A percentile compares a stretch with the other conserved stretches of the same genome.
phyloP scores from a whole-genome alignment of 2,113 vertebrate genomes.

The Forbesichthys agassizii region DNA sequence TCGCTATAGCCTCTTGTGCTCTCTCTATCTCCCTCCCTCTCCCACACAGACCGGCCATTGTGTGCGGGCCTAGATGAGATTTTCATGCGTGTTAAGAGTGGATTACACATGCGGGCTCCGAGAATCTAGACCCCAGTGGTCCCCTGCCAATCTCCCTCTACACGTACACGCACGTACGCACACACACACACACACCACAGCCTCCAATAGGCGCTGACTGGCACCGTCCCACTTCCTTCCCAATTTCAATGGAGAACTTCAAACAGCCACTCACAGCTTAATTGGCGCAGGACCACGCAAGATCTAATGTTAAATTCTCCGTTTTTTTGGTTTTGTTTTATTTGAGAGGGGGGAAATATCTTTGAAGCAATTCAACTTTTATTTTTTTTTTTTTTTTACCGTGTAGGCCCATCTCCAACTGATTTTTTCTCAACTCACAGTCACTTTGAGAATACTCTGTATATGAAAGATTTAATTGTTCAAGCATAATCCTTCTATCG shows the following conservation, averaged over 20 bases:
- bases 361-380: too few species aligned
- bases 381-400: too few species aligned
- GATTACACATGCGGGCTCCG: conserved; percentile 77
- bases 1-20: conserved; percentile 15
- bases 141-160: conserved; percentile 7
- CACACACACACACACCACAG: background rate
- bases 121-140: conserved; percentile 74
- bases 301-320: conserved; percentile 58
- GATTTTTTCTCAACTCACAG: too few species aligned
- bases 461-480: conserved; percentile 62
- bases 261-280: conserved; percentile 60
- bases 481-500: conserved; percentile 61
- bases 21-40: conserved; percentile 24
- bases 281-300: conserved; percentile 55
- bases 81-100: conserved; percentile 79
- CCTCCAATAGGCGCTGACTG: background rate
- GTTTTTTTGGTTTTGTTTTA: background rate
- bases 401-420: too few species aligned
- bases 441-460: conserved; percentile 15
- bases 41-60: conserved; percentile 75
- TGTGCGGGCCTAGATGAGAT: conserved; percentile 78
- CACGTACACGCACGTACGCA: too few species aligned
- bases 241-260: conserved; percentile 58
- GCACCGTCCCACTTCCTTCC: conserved; percentile 22
- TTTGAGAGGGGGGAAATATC: background rate